Evolutionary conservation across 2,888 invertebrate species (phyloP).

Genomic region (Cyclophora punctaria): DNA sequence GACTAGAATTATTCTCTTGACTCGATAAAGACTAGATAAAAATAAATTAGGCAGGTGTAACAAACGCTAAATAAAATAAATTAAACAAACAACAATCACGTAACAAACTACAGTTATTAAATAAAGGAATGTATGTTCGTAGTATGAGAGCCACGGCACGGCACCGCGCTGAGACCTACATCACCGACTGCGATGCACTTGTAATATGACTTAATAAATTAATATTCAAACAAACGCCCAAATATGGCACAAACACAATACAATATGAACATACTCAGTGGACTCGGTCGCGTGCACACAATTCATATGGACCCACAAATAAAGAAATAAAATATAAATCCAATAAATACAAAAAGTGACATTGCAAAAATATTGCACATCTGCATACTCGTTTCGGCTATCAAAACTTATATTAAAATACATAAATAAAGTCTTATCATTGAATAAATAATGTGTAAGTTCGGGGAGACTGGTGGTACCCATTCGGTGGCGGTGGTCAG

Average conservation of each 20-base stretch:
- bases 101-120: conserved; percentile 20
- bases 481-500: conserved; percentile 15
- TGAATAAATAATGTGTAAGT: conserved; percentile 25
- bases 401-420: background rate
- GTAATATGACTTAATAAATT: too few relatives aligned
- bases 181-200: too few relatives aligned
- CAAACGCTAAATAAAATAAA: conserved; percentile 35
- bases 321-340: too few relatives aligned
- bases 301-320: too few relatives aligned
- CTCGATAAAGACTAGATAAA: conserved; percentile 42
- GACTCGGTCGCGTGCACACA: too few relatives aligned
- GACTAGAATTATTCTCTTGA: conserved; percentile 40
- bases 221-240: too few relatives aligned
- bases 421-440: conserved; percentile 30
- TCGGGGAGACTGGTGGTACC: conserved; percentile 18
- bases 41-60: conserved; percentile 28
- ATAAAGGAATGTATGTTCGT: conserved; percentile 39
- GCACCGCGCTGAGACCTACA: too few relatives aligned
- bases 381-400: background rate
- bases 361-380: conserved; percentile 20
- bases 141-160: background rate
- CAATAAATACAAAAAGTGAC: background rate
- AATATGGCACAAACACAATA: too few relatives aligned
- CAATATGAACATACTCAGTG: too few relatives aligned
- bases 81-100: conserved; percentile 36